Conservation (phyloP, 2,113 vertebrate species). For the Capra hircus region DNA sequence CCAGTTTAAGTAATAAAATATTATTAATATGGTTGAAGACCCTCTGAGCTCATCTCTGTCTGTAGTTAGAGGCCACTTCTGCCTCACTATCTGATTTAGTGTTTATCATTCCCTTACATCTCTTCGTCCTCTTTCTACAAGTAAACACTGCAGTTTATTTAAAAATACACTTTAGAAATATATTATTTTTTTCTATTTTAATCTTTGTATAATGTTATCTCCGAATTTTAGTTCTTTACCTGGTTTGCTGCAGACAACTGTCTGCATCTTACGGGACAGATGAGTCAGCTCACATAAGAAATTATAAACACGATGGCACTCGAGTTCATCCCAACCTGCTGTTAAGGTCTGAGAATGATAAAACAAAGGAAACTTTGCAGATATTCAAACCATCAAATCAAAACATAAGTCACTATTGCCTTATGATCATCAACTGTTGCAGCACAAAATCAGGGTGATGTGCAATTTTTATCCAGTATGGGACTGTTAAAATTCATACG, state of each 20-base stretch:
- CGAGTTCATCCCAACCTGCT: conserved; percentile 91
- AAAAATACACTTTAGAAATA: not conserved
- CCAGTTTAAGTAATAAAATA: not conserved
- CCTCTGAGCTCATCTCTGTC: not conserved
- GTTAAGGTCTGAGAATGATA: conserved; percentile 84
- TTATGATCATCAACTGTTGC: not conserved
- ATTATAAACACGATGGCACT: conserved; percentile 90
- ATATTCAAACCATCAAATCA: not conserved
- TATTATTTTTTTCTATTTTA: not conserved
- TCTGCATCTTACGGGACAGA: conserved; percentile 83
- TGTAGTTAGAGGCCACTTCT: not conserved
- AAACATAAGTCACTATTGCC: not conserved
- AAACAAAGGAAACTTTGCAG: not conserved
- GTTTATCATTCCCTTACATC: not conserved
- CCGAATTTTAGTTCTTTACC: conserved; percentile 76
- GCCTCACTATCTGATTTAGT: not conserved
- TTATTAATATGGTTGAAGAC: not conserved
- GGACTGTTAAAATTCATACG: not conserved
- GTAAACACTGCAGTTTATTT: not conserved
- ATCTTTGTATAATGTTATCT: not conserved
- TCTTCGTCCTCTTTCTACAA: conserved; percentile 18
- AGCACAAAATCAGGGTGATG: not conserved
- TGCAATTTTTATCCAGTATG: not conserved
- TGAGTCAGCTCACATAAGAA: conserved; percentile 87
- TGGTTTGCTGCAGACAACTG: conserved; percentile 83